Evolutionary conservation across 2,797 vertebrate genomes (phyloP).

Genomic region (Pelochelys cantorii): DNA sequence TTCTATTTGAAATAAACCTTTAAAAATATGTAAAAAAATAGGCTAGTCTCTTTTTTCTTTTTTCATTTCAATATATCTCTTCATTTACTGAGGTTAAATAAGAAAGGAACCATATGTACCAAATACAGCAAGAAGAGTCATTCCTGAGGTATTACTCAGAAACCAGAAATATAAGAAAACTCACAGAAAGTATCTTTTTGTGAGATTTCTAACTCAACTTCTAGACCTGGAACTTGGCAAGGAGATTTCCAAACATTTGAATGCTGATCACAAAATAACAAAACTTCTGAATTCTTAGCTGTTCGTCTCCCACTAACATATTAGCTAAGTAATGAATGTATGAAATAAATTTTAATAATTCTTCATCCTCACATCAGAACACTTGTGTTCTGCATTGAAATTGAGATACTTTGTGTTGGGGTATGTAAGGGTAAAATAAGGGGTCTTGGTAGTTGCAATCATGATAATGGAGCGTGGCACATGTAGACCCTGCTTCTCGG

Average conservation of each 20-base stretch:
- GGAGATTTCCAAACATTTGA: not conserved
- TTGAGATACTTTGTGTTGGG: not conserved
- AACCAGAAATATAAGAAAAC: not conserved
- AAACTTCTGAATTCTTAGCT: not conserved
- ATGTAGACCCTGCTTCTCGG: too few relatives aligned
- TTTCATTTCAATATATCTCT: not conserved
- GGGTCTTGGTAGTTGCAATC: too few relatives aligned
- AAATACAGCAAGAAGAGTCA: not conserved
- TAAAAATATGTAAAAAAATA: not conserved
- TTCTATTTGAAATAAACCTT: constrained; percentile 31
- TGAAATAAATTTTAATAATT: not conserved
- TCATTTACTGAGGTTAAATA: not conserved
- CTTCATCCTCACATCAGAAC: not conserved
- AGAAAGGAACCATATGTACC: not conserved
- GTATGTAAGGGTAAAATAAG: too few relatives aligned
- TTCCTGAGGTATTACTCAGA: not conserved
- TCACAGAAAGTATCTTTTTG: not conserved
- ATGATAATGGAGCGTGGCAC: too few relatives aligned
- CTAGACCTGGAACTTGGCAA: not conserved
- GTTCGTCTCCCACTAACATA: not conserved
- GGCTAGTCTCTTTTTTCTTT: not conserved
- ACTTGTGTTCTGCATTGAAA: not conserved
- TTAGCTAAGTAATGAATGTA: not conserved
- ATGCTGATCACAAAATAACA: not conserved
- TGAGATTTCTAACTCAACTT: not conserved